These are phyloP conservation scores for Trichonephila clavata DNA, from an alignment of 1,140 invertebrate species.

Conservation along the genomic window DNA sequence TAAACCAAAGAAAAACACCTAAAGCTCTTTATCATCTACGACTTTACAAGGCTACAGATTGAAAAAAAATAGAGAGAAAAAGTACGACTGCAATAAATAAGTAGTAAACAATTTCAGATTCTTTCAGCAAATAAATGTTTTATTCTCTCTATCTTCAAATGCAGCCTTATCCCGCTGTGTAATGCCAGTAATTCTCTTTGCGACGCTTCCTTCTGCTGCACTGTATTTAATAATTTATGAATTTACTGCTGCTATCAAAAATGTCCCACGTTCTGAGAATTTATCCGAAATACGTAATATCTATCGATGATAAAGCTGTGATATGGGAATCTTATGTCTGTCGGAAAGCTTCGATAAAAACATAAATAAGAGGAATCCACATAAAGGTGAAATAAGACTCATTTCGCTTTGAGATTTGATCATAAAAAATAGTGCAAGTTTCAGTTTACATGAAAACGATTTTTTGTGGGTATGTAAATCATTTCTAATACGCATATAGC, in stretches of 20 bases:
- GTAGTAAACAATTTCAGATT: neutral
- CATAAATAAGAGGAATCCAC: constrained; percentile 15
- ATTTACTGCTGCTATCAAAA: constrained; percentile 27
- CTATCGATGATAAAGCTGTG: constrained; percentile 37
- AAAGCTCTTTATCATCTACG: neutral
- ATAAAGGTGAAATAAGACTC: constrained; percentile 23
- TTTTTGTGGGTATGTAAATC: constrained; percentile 21
- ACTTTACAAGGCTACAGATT: neutral
- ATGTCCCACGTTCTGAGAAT: constrained; percentile 11
- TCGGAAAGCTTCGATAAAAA: constrained; percentile 33
- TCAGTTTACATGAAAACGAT: neutral
- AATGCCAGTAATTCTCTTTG: constrained; percentile 5
- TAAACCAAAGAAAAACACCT: neutral
- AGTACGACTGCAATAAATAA: neutral
- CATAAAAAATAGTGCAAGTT: constrained; percentile 13
- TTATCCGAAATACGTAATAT: constrained; percentile 17
- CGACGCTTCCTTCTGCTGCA: neutral
- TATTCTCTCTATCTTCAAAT: neutral
- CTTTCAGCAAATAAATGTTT: neutral
- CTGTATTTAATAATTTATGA: constrained; percentile 20
- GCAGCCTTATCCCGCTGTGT: neutral
- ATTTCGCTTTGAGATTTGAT: constrained; percentile 35
- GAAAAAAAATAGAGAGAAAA: neutral
- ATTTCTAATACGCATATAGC: constrained; percentile 1
- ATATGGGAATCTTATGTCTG: constrained; percentile 30